Evolutionary conservation across 2,888 invertebrate species (phyloP).

Genomic region (Lepidocyrtoides sp.): DNA sequence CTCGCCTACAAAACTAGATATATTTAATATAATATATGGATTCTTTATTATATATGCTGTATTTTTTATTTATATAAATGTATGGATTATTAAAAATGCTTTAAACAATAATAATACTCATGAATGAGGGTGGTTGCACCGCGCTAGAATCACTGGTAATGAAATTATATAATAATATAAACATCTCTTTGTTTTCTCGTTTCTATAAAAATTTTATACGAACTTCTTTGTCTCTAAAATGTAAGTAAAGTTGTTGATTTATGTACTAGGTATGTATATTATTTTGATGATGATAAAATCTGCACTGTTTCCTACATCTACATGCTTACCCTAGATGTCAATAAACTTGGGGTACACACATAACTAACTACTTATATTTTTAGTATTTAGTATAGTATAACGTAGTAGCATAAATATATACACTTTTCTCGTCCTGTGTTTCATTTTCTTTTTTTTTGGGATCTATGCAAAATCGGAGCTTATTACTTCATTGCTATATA

Average conservation of each 20-base stretch:
- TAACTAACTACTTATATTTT: no score
- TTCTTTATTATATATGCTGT: no score
- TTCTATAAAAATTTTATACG: conserved; percentile 60
- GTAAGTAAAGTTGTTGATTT: not conserved
- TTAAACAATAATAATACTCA: conserved; percentile 83
- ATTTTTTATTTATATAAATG: conserved; percentile 44
- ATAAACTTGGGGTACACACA: not conserved
- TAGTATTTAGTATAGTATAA: not conserved
- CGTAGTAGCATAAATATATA: conserved; percentile 76
- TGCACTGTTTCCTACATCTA: conserved; percentile 33
- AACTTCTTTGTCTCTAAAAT: conserved; percentile 13
- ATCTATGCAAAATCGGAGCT: conserved; percentile 20
- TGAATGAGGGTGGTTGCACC: conserved; percentile 85
- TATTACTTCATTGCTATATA: not conserved
- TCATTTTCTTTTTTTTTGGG: conserved; percentile 17
- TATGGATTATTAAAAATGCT: conserved; percentile 79
- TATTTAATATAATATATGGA: conserved; percentile 60
- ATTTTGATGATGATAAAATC: conserved; percentile 69
- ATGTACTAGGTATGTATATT: not conserved
- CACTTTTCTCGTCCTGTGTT: conserved; percentile 46
- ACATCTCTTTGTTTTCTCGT: conserved; percentile 70
- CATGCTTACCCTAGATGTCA: not conserved
- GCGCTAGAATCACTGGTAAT: conserved; percentile 82
- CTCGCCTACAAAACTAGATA: conserved; percentile 79
- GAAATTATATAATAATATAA: conserved; percentile 75